phyloP scores from a whole-genome alignment of 2,113 vertebrate species.

The Melanerpes aurifrons region DNA sequence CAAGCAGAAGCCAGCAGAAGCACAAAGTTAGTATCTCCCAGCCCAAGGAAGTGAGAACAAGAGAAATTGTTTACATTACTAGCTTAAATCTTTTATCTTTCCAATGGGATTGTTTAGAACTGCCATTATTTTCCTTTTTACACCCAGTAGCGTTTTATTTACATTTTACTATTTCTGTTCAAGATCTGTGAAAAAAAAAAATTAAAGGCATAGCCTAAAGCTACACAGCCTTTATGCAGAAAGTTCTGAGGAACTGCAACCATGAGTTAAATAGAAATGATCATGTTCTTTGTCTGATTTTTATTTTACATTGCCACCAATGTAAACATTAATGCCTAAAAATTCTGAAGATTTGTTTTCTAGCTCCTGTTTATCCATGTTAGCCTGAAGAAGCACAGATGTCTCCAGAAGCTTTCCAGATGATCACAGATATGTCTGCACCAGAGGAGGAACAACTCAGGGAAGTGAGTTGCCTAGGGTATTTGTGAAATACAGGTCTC shows the following conservation, averaged over 20 bases:
- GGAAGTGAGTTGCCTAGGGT: neutral
- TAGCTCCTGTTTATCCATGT: neutral
- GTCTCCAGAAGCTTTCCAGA: neutral
- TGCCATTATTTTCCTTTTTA: no score
- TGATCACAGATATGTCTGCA: neutral
- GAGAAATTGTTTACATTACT: no score
- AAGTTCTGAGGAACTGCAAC: neutral
- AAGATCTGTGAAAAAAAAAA: no score
- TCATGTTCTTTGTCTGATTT: neutral
- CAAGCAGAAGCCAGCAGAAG: no score
- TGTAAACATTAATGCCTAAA: no score
- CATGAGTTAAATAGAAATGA: neutral
- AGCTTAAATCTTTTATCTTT: no score
- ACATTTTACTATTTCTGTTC: no score
- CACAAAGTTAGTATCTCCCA: no score
- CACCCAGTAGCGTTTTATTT: no score
- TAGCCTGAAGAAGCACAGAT: neutral
- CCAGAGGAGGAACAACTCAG: fast-evolving
- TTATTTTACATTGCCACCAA: neutral
- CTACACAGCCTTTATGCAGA: neutral
- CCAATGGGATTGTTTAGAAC: no score
- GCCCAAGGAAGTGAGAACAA: no score
- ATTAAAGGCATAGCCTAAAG: no score
- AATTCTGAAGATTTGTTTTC: neutral
- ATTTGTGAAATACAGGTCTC: neutral